Conservation (phyloP, 2,113 vertebrate species). For the Neogobius melanostomus region DNA sequence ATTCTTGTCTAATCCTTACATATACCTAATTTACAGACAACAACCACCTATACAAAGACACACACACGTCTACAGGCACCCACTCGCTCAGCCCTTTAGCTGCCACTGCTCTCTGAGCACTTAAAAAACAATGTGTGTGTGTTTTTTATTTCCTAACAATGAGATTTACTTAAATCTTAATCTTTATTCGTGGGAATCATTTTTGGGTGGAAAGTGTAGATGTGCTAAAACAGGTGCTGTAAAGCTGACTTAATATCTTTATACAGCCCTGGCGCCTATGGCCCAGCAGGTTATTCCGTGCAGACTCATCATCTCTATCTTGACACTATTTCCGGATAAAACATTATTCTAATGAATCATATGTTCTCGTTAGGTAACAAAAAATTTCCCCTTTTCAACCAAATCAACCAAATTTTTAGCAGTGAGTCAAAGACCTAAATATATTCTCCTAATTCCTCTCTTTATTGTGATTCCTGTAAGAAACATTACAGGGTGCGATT, state of each 20-base stretch:
- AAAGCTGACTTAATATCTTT: not conserved
- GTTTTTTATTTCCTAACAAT: not conserved
- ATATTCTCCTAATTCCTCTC: not conserved
- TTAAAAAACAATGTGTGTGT: not conserved
- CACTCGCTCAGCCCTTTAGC: too few relatives aligned
- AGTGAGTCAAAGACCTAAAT: not conserved
- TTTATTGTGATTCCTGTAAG: conserved; percentile 16
- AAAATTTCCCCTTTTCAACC: conserved; percentile 10
- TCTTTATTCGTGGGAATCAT: too few relatives aligned
- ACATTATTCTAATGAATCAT: not conserved
- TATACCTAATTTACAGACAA: too few relatives aligned
- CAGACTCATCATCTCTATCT: not conserved
- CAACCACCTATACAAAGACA: too few relatives aligned
- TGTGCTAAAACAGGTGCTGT: not conserved
- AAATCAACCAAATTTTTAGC: not conserved
- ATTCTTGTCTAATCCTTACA: too few relatives aligned
- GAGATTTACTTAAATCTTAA: not conserved
- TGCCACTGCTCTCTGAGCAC: not conserved
- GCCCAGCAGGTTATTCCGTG: not conserved
- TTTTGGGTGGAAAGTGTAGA: not conserved
- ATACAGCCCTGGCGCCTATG: not conserved
- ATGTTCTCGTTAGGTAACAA: not conserved
- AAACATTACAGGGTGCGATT: conserved; percentile 12
- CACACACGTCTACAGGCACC: too few relatives aligned
- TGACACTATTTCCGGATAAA: not conserved